A percentile compares a stretch with the other conserved stretches of the same genome.
These are phyloP conservation scores for Caiman crocodilus DNA, from an alignment of 2,797 vertebrate genomes.

Conservation along the genomic window DNA sequence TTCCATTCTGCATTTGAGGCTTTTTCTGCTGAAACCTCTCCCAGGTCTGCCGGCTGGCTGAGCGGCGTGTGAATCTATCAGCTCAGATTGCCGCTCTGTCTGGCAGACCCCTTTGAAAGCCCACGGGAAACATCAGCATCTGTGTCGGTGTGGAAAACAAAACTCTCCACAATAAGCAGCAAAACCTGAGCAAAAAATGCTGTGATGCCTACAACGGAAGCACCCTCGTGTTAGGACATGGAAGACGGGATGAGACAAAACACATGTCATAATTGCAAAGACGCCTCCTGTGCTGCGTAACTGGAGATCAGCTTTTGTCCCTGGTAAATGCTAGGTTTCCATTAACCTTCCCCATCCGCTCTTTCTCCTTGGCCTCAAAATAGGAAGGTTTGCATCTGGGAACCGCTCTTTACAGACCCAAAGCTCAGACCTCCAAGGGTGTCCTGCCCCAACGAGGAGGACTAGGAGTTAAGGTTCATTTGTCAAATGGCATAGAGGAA, in stretches of 20 bases:
- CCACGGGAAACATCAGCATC: not conserved
- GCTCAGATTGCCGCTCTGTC: conserved; percentile 17
- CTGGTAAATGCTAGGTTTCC: not conserved
- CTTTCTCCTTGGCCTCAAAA: not conserved
- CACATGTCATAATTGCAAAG: rapidly evolving
- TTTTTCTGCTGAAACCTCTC: not conserved
- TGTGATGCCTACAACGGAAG: not conserved
- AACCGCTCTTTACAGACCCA: not conserved
- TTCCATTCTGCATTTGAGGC: rapidly evolving
- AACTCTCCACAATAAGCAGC: not conserved
- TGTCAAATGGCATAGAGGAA: not conserved
- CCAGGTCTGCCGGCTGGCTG: not conserved
- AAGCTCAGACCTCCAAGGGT: not conserved
- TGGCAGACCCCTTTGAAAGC: not conserved
- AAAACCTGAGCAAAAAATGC: not conserved
- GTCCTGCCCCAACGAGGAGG: not conserved
- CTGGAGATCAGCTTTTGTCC: not conserved
- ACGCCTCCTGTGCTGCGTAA: not conserved
- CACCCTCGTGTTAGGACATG: rapidly evolving
- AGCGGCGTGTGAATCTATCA: no score
- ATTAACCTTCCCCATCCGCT: not conserved
- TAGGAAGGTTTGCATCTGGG: not conserved
- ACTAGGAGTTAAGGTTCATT: not conserved
- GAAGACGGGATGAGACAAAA: not conserved
- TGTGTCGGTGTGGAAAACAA: not conserved